Percentiles rank a stretch among this genome's conserved stretches.
Conservation (phyloP, 2,113 vertebrate genomes). For the Limnothrissa miodon region DNA sequence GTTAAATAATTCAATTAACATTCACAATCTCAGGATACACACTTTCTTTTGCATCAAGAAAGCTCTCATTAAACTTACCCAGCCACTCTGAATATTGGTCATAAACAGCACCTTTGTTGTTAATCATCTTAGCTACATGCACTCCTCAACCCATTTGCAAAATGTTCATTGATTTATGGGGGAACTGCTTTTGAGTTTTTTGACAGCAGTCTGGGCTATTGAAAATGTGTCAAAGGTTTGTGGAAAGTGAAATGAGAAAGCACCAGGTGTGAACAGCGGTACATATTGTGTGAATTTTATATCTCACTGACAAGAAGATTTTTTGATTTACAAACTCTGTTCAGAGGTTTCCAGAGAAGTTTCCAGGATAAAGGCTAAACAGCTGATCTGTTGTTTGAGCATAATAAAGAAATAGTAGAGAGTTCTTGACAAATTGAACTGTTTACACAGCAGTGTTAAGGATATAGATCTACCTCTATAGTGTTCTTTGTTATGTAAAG, state of each 20-base stretch:
- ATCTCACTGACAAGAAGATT: neutral
- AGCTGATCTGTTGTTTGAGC: neutral
- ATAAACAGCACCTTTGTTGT: neutral
- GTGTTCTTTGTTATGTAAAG: too few species aligned
- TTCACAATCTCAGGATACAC: neutral
- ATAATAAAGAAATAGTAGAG: neutral
- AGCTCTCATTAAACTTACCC: neutral
- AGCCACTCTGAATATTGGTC: neutral
- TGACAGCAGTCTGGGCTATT: neutral
- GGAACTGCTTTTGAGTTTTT: neutral
- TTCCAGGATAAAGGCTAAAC: neutral
- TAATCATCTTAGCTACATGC: neutral
- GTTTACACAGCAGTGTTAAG: neutral
- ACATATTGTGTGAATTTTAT: neutral
- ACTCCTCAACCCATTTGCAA: neutral
- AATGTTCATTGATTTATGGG: neutral
- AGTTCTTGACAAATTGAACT: neutral
- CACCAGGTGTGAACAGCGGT: neutral
- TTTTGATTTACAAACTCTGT: neutral
- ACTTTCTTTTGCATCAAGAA: neutral
- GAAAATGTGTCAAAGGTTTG: neutral
- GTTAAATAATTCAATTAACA: neutral
- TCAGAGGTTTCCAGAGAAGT: neutral
- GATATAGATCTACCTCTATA: neutral
- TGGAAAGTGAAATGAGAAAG: neutral